Base-by-base conservation (phyloP, 1,140 invertebrate genomes). In the Atta texana region DNA sequence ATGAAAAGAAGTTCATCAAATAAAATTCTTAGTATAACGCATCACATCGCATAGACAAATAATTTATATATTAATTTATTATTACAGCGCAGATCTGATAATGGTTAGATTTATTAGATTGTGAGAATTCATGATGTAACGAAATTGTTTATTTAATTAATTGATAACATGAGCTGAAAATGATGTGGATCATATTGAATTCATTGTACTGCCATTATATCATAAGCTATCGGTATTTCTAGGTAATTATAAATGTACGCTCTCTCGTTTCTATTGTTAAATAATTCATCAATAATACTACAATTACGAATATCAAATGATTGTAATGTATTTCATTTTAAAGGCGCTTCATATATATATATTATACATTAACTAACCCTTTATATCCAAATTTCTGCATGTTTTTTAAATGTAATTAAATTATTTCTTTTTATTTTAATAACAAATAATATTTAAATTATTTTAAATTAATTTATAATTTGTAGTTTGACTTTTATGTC, bases 191-290 rank as follows among this genome's bases (percentile, higher is more conserved):
- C 39, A 74, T 84, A 84, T 84, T 74, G 69, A 84, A 84, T 84
- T 84, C 80, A 84, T 84, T 84, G 80, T 57, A 74, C 80, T 84
- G 55, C 80, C 80, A 84, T 84, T 84, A 84, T 84, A 84, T 84
- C 80, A 84, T 84, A 63, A 84, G 80, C 80, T 84, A 74, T 84
- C 69, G 80, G 55, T 84, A 75, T 84, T 84, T 84, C 44, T 28
- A 74, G 80, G 80, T 75, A 84, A 84, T 84, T 84, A 84, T 74
- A 61, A 64, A 51, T 61, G n/a, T 84, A 6, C 16, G 68, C 39
- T 84, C 80, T 84, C 80, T 49, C 24, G 24, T 84, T 61, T 49
- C 80, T 84, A 84, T 84, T 84, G 80, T 84, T 84, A 44, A 61
- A 84, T 75, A 75, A 84, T 61, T 61, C 28, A 75, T 84, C 80